Conservation (phyloP, 2,888 invertebrate species). For the Philereme vetulata region DNA sequence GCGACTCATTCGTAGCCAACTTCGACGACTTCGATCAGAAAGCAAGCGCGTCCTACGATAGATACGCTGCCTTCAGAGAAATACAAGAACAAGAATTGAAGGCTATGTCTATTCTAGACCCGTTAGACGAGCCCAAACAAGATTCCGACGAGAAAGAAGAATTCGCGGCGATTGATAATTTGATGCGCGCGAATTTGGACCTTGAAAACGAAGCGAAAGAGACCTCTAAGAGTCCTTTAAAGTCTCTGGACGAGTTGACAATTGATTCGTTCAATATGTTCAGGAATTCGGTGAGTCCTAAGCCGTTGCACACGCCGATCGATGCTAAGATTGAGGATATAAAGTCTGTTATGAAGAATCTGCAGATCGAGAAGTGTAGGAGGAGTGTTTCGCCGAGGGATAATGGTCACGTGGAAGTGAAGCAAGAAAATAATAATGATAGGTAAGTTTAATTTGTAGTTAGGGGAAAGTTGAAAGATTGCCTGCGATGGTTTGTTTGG, state of each 20-base stretch:
- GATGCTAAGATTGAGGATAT: conserved; percentile 78
- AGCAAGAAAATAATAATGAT: conserved; percentile 80
- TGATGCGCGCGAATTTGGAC: conserved; percentile 60
- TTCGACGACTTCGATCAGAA: conserved; percentile 85
- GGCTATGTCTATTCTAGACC: conserved; percentile 66
- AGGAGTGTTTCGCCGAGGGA: conserved; percentile 77
- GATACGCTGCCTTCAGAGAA: conserved; percentile 95
- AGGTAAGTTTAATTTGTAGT: conserved; percentile 54
- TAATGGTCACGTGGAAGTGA: conserved; percentile 68
- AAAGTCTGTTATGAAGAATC: conserved; percentile 75
- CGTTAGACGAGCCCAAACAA: conserved; percentile 60
- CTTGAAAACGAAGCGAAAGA: conserved; percentile 58
- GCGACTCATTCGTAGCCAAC: conserved; percentile 86
- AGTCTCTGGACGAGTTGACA: conserved; percentile 70
- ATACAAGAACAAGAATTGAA: conserved; percentile 90
- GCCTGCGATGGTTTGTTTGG: too few relatives aligned
- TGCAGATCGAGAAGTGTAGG: conserved; percentile 67
- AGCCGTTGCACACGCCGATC: conserved; percentile 61
- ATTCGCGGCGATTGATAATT: conserved; percentile 60
- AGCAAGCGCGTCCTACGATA: conserved; percentile 86
- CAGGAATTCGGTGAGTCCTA: conserved; percentile 74
- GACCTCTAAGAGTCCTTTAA: conserved; percentile 65
- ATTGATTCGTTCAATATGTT: conserved; percentile 74
- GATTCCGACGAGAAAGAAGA: conserved; percentile 72
- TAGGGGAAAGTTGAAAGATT: too few relatives aligned